phyloP scores from a whole-genome alignment of 2,797 vertebrate species.

The Sylvia borin region DNA sequence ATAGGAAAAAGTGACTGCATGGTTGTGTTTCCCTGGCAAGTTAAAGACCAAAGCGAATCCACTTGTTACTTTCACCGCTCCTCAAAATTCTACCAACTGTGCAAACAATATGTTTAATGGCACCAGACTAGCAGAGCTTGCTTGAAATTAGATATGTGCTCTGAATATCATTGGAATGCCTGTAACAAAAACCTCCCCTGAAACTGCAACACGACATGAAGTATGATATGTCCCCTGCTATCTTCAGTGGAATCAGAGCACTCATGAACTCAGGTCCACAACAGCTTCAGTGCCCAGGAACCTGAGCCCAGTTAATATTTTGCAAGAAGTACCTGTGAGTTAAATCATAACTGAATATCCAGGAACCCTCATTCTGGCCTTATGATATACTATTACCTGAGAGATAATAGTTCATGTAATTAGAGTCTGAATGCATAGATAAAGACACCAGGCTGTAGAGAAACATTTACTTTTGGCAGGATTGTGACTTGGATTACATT shows the following conservation, averaged over 20 bases:
- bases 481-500: neutral
- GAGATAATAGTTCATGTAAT: neutral
- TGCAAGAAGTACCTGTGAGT: neutral
- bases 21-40: constrained; percentile 21
- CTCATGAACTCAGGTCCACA: neutral
- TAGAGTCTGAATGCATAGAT: neutral
- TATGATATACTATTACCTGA: neutral
- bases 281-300: neutral
- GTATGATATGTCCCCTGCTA: neutral
- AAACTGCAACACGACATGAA: neutral
- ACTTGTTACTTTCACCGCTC: constrained; percentile 48
- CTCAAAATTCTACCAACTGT: constrained; percentile 55
- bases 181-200: constrained; percentile 37
- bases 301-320: neutral
- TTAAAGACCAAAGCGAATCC: constrained; percentile 43
- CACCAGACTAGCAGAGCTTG: constrained; percentile 36
- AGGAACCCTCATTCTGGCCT: neutral
- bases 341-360: constrained; percentile 1
- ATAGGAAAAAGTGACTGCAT: neutral
- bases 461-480: neutral
- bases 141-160: constrained; percentile 46
- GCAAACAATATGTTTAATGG: constrained; percentile 64
- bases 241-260: neutral
- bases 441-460: neutral
- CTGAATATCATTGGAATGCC: constrained; percentile 25